A percentile compares a stretch with the other conserved stretches of the same genome.
These are phyloP conservation scores for Blastomussa wellsi DNA, from an alignment of 92 coral and sea anemone species.

Conservation along the genomic window DNA sequence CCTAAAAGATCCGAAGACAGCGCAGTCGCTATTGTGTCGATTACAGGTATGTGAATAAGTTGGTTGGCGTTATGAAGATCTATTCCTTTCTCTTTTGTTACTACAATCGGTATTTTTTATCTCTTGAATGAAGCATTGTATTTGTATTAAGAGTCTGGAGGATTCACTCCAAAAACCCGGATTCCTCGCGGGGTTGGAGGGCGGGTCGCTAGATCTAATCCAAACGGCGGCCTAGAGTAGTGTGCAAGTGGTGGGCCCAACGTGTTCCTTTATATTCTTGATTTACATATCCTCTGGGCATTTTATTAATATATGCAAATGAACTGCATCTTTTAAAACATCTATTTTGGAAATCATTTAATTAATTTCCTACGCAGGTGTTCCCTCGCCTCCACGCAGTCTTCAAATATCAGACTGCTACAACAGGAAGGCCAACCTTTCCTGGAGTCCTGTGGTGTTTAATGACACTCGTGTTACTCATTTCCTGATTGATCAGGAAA, in stretches of 20 bases:
- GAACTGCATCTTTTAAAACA: background rate
- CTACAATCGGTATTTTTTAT: too few relatives aligned
- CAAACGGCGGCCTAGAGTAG: too few relatives aligned
- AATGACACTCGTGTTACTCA: conserved; percentile 61
- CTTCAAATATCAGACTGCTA: conserved; percentile 62
- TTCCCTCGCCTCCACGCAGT: conserved; percentile 70
- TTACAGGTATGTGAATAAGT: background rate
- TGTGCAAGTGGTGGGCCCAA: too few relatives aligned
- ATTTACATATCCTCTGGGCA: too few relatives aligned
- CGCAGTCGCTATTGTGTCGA: conserved; percentile 36
- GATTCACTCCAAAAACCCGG: too few relatives aligned
- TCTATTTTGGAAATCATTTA: background rate
- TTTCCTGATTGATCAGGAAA: conserved; percentile 72
- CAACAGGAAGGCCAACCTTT: conserved; percentile 54
- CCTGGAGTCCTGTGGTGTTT: conserved; percentile 64
- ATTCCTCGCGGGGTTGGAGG: too few relatives aligned
- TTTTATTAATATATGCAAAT: too few relatives aligned
- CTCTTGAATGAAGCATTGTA: too few relatives aligned
- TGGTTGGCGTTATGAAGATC: background rate
- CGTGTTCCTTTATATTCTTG: too few relatives aligned
- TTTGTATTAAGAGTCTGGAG: too few relatives aligned
- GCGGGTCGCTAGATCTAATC: too few relatives aligned
- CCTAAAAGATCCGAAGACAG: conserved; percentile 74
- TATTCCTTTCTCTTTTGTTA: background rate
- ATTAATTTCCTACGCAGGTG: conserved; percentile 38